phyloP scores from a whole-genome alignment of 2,113 vertebrate genomes.

The Pollachius pollachius region DNA sequence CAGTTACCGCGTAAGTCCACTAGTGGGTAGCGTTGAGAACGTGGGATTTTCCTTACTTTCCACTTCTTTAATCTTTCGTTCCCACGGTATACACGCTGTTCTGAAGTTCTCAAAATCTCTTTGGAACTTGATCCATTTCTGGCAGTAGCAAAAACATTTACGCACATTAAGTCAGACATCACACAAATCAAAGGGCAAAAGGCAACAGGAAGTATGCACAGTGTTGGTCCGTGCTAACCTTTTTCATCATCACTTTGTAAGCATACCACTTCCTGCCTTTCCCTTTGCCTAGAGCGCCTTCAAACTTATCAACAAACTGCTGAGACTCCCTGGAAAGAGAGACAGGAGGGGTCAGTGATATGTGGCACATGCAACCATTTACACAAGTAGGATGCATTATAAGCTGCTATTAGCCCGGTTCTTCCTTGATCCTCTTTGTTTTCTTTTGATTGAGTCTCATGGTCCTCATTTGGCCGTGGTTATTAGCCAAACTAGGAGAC shows the following conservation, averaged over 20 bases:
- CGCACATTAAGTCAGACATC: not conserved
- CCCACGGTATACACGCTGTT: conserved; percentile 97
- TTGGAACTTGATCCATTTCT: conserved; percentile 99
- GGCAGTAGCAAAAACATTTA: conserved; percentile 21
- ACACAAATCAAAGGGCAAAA: too few relatives aligned
- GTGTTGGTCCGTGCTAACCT: conserved; percentile 71
- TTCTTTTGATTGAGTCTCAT: too few relatives aligned
- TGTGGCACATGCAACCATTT: not conserved
- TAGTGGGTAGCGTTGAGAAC: not conserved
- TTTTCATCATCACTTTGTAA: conserved; percentile 94
- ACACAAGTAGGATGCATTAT: too few relatives aligned
- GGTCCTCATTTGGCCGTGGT: too few relatives aligned
- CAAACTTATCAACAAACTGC: conserved; percentile 93
- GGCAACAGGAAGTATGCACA: too few relatives aligned
- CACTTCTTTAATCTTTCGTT: conserved; percentile 98
- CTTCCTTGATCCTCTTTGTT: too few relatives aligned
- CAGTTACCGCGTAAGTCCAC: not conserved
- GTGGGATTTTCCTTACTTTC: conserved; percentile 82
- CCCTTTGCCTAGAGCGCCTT: conserved; percentile 95
- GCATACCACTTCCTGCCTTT: conserved; percentile 91
- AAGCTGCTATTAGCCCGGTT: too few relatives aligned
- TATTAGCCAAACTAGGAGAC: too few relatives aligned
- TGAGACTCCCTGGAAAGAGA: conserved; percentile 84
- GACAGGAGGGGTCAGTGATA: not conserved
- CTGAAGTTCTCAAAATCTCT: conserved; percentile 96